Conservation (phyloP, 2,113 vertebrate genomes). For the Laticauda laticaudata region DNA sequence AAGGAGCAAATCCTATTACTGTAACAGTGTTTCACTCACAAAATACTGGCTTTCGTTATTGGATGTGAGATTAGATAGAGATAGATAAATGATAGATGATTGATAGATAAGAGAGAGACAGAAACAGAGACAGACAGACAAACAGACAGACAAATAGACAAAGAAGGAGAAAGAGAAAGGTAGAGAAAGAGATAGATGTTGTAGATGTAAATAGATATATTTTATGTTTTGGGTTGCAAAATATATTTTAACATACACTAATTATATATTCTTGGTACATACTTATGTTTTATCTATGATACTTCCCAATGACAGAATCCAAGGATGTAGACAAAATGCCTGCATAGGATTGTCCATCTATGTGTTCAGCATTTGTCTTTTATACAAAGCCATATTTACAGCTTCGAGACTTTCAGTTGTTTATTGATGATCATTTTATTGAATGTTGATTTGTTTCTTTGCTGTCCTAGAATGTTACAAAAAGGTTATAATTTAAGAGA, state of each 20-base stretch:
- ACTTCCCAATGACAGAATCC: background rate
- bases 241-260: background rate
- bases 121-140: background rate
- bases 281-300: background rate
- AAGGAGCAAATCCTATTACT: background rate
- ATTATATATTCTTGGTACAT: background rate
- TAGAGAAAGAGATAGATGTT: background rate
- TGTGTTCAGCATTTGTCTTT: background rate
- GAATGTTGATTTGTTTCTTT: background rate
- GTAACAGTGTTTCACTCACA: background rate
- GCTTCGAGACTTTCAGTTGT: background rate
- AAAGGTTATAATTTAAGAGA: background rate
- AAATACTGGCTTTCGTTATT: background rate
- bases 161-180: too few relatives aligned
- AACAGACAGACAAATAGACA: background rate
- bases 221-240: background rate
- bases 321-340: background rate
- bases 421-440: background rate
- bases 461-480: background rate
- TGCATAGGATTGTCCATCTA: background rate
- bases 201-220: background rate
- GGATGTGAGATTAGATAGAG: background rate
- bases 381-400: background rate
- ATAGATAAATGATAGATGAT: too few relatives aligned
- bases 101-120: background rate